Evolutionary conservation across 2,113 vertebrate genomes (phyloP).

Genomic region (Spermophilus dauricus): DNA sequence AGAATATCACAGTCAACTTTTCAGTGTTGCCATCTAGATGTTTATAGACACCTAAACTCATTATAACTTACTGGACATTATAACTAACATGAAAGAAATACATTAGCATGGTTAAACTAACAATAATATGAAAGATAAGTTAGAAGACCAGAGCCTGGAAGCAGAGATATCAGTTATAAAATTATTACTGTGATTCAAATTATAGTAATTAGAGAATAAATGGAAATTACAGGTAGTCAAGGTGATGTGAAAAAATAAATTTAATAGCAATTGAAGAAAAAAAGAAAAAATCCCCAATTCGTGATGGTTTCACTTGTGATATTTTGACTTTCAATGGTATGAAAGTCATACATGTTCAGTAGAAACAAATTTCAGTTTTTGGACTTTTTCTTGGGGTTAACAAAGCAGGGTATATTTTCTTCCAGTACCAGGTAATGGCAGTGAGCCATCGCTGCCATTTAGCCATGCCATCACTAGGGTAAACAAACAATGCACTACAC

Average conservation of each 20-base stretch:
- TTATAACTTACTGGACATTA: conserved; percentile 25
- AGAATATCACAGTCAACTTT: neutral
- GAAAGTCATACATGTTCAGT: neutral
- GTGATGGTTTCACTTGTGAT: neutral
- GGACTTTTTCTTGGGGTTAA: neutral
- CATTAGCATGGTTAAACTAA: neutral
- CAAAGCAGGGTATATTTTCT: no score
- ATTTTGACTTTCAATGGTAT: neutral
- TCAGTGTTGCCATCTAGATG: neutral
- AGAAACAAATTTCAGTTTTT: neutral
- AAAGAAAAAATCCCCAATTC: neutral
- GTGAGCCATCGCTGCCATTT: neutral
- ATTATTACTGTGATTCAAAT: neutral
- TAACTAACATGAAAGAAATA: neutral
- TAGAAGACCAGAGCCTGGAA: neutral
- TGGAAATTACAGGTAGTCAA: neutral
- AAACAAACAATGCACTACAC: neutral
- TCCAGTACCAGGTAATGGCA: neutral
- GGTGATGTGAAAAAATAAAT: neutral
- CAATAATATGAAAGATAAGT: neutral
- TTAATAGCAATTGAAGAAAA: conserved; percentile 6
- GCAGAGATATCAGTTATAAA: neutral
- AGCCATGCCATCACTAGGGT: no score
- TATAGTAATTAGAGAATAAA: conserved; percentile 8
- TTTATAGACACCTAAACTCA: neutral